Conservation (phyloP, 2,113 vertebrate species). For the Pipra filicauda region DNA sequence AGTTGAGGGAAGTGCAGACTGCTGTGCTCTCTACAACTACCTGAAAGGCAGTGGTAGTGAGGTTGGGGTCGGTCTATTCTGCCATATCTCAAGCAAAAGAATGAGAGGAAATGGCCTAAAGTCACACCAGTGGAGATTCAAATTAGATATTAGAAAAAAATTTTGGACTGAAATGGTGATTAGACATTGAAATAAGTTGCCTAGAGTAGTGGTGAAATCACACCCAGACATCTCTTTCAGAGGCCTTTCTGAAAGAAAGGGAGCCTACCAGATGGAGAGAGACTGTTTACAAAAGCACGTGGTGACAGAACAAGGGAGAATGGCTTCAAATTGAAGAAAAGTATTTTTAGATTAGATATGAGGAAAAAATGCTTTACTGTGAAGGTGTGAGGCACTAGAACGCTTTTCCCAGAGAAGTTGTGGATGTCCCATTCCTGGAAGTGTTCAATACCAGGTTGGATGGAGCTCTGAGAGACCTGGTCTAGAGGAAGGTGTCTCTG, state of each 20-base stretch:
- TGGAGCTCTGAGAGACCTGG: neutral
- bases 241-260: neutral
- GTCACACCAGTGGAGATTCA: neutral
- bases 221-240: neutral
- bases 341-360: neutral
- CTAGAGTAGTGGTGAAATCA: neutral
- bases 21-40: neutral
- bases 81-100: neutral
- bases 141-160: neutral
- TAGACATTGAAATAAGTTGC: neutral
- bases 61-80: neutral
- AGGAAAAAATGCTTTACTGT: neutral
- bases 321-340: neutral
- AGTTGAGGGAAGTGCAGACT: neutral
- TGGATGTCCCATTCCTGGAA: neutral
- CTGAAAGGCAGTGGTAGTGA: neutral
- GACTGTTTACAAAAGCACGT: neutral
- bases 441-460: neutral
- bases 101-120: neutral
- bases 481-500: too few species aligned
- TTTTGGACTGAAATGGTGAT: neutral
- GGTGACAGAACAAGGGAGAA: neutral
- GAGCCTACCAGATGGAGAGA: neutral
- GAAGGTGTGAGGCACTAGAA: neutral
- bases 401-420: neutral